Conservation (phyloP, 1,140 invertebrate genomes). For the Apis dorsata region DNA sequence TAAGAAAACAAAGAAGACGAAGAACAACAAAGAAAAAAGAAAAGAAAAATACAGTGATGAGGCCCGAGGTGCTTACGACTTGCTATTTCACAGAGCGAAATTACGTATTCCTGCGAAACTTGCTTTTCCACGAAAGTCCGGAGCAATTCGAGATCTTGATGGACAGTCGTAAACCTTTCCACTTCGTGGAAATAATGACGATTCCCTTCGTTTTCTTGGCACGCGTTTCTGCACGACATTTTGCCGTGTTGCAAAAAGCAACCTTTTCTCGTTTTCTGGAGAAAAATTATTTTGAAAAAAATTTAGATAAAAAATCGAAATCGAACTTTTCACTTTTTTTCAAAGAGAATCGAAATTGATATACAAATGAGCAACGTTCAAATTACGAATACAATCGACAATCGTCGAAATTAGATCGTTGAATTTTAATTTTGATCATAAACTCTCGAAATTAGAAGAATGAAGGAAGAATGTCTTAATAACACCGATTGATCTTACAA, state of each 20-base stretch:
- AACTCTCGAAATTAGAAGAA: not conserved
- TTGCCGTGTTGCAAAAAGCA: not conserved
- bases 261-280: too few species aligned
- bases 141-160: constrained; percentile 56
- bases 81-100: constrained; percentile 29
- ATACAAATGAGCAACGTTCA: not conserved
- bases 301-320: constrained; percentile 9
- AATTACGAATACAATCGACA: not conserved
- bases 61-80: not conserved
- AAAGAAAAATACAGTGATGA: not conserved
- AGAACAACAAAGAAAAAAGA: not conserved
- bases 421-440: constrained; percentile 8
- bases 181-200: constrained; percentile 49
- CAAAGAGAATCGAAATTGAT: not conserved
- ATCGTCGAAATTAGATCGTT: not conserved
- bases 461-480: not conserved
- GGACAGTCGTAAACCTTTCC: constrained; percentile 62
- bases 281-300: not conserved
- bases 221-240: not conserved
- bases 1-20: not conserved
- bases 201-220: constrained; percentile 26
- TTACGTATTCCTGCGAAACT: constrained; percentile 58
- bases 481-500: constrained; percentile 22
- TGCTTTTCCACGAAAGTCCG: constrained; percentile 40
- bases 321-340: too few species aligned